phyloP scores from a whole-genome alignment of 2,797 vertebrate species.

The Pitangus sulphuratus region DNA sequence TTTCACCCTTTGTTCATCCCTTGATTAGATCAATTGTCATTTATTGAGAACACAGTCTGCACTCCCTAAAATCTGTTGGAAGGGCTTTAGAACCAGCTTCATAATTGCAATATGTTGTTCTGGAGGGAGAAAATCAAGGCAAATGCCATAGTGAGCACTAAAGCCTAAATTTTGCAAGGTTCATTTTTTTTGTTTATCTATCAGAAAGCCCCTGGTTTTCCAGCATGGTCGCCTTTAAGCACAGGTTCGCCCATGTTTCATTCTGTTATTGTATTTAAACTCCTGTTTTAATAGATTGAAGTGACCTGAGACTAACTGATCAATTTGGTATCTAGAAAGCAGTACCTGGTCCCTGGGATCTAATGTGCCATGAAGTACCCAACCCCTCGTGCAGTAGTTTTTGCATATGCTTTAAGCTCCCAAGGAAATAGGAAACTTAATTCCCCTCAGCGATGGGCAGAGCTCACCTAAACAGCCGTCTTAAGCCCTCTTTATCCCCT shows the following conservation, averaged over 20 bases:
- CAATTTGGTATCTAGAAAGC: background rate
- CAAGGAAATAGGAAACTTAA: background rate
- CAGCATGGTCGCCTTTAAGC: background rate
- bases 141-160: background rate
- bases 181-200: background rate
- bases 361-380: background rate
- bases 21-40: background rate
- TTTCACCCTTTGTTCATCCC: background rate
- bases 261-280: background rate
- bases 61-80: background rate
- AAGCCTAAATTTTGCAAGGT: background rate
- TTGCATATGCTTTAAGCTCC: background rate
- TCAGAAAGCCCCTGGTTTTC: background rate
- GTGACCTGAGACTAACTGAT: background rate
- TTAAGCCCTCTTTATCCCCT: background rate
- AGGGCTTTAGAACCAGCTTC: background rate
- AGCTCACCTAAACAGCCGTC: background rate
- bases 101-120: background rate
- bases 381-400: rapidly evolving
- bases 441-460: background rate
- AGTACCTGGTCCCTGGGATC: background rate
- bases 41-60: background rate
- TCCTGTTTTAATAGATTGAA: background rate
- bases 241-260: background rate
- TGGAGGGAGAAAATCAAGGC: background rate